phyloP scores from a whole-genome alignment of 1,140 invertebrate genomes.

The Solenopsis invicta region DNA sequence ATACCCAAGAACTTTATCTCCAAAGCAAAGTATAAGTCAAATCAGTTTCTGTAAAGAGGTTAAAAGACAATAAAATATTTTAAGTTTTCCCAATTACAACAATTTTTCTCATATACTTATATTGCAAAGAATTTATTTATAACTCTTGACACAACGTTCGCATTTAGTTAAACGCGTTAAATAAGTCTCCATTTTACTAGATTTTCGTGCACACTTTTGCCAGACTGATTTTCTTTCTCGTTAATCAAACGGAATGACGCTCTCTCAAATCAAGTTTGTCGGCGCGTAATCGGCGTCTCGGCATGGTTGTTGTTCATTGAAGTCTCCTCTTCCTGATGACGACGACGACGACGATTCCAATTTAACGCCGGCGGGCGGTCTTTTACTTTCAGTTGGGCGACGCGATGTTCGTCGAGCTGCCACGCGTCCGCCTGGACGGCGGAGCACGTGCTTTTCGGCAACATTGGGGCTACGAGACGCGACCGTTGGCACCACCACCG shows the following conservation, averaged over 20 bases:
- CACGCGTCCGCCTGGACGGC: slow-evolving; percentile 90
- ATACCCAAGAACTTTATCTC: too few species aligned
- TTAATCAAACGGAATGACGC: slow-evolving; percentile 24
- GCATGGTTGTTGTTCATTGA: slow-evolving; percentile 34
- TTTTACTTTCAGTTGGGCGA: slow-evolving; percentile 87
- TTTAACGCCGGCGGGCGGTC: slow-evolving; percentile 15
- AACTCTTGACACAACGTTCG: background rate
- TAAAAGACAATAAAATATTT: too few species aligned
- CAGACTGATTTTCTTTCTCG: slow-evolving; percentile 4
- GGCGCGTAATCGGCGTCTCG: slow-evolving; percentile 1
- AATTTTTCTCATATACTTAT: too few species aligned
- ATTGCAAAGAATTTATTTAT: background rate
- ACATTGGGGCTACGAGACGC: slow-evolving; percentile 89
- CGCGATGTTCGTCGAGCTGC: slow-evolving; percentile 89
- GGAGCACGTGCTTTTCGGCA: slow-evolving; percentile 89
- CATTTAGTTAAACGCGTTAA: background rate
- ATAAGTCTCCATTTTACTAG: background rate
- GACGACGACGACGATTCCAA: background rate
- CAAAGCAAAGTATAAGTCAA: too few species aligned
- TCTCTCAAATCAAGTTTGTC: slow-evolving; percentile 30
- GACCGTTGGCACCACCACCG: slow-evolving; percentile 89
- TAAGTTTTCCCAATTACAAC: too few species aligned
- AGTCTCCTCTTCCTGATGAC: slow-evolving; percentile 4
- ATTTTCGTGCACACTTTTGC: background rate
- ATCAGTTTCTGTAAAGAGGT: too few species aligned